Evolutionary conservation across 2,113 vertebrate genomes (phyloP).

Genomic region (Agapornis roseicollis): DNA sequence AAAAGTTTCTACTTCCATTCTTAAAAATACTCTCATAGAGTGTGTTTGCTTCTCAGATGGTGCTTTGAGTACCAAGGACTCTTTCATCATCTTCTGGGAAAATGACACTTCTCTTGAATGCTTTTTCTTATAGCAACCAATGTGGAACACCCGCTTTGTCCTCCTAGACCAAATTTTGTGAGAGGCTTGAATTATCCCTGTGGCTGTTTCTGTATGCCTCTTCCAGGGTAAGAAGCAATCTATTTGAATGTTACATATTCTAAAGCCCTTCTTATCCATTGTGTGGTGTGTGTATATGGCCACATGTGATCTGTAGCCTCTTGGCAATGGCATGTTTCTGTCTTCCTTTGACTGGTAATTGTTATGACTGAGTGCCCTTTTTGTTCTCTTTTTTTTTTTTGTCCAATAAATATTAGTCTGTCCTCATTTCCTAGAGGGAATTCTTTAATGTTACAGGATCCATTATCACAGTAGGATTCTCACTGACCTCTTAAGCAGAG

Average conservation of each 20-base stretch:
- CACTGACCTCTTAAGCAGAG: not conserved
- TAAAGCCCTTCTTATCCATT: not conserved
- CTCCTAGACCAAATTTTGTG: slow-evolving; percentile 81
- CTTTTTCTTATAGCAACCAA: slow-evolving; percentile 80
- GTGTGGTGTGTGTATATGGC: not conserved
- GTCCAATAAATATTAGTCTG: not conserved
- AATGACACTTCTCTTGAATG: not conserved
- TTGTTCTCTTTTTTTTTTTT: not conserved
- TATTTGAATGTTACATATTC: not conserved
- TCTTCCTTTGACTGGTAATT: not conserved
- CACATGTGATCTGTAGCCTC: not conserved
- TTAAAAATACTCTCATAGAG: not conserved
- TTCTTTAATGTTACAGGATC: not conserved
- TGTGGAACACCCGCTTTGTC: slow-evolving; percentile 81
- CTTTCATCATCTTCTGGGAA: not conserved
- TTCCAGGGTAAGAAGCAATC: slow-evolving; percentile 82
- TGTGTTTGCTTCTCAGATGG: not conserved
- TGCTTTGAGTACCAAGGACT: not conserved
- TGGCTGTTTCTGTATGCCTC: slow-evolving; percentile 88
- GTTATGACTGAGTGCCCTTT: not conserved
- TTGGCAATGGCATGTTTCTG: not conserved
- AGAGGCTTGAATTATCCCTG: slow-evolving; percentile 92
- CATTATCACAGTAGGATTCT: not conserved
- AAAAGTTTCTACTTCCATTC: not conserved
- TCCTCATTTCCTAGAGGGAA: not conserved